These are phyloP conservation scores for Euclidia mi DNA, from an alignment of 2,888 invertebrate species.

Conservation along the genomic window DNA sequence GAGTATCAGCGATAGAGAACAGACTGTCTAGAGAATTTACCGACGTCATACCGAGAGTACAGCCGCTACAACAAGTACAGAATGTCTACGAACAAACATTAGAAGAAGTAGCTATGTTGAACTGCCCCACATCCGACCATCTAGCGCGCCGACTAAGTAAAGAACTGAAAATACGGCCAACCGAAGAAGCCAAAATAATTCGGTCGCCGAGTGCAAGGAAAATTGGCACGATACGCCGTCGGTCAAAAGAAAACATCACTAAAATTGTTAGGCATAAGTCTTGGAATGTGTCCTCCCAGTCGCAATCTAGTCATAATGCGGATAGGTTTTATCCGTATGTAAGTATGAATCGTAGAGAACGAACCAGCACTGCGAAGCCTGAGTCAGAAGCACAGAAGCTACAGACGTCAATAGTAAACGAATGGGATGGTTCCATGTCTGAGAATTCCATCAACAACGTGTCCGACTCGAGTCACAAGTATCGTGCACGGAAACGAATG, in stretches of 20 bases:
- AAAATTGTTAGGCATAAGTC: slow-evolving; percentile 91
- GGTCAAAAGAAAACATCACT: slow-evolving; percentile 91
- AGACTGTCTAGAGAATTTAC: slow-evolving; percentile 92
- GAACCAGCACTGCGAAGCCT: slow-evolving; percentile 74
- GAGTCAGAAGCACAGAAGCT: slow-evolving; percentile 65
- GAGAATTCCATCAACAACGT: slow-evolving; percentile 71
- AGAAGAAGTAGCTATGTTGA: slow-evolving; percentile 91
- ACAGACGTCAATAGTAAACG: slow-evolving; percentile 54
- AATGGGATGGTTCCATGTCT: slow-evolving; percentile 74
- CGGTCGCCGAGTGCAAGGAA: slow-evolving; percentile 95
- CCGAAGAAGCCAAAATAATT: slow-evolving; percentile 92
- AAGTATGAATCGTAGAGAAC: slow-evolving; percentile 85
- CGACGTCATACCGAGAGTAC: slow-evolving; percentile 82
- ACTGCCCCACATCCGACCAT: slow-evolving; percentile 92
- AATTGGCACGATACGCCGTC: slow-evolving; percentile 93
- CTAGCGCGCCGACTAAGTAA: slow-evolving; percentile 92
- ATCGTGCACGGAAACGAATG: slow-evolving; percentile 74
- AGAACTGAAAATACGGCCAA: slow-evolving; percentile 93
- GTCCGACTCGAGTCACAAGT: slow-evolving; percentile 74
- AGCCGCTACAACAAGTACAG: slow-evolving; percentile 92
- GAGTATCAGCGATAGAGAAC: slow-evolving; percentile 93
- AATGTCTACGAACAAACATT: slow-evolving; percentile 93
- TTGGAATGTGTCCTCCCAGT: slow-evolving; percentile 90
- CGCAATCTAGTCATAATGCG: slow-evolving; percentile 77
- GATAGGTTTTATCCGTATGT: slow-evolving; percentile 88